Percentiles rank a stretch among this genome's conserved stretches.
These are phyloP conservation scores for Coturnix japonica DNA, from an alignment of 2,113 vertebrate genomes.

Conservation along the genomic window DNA sequence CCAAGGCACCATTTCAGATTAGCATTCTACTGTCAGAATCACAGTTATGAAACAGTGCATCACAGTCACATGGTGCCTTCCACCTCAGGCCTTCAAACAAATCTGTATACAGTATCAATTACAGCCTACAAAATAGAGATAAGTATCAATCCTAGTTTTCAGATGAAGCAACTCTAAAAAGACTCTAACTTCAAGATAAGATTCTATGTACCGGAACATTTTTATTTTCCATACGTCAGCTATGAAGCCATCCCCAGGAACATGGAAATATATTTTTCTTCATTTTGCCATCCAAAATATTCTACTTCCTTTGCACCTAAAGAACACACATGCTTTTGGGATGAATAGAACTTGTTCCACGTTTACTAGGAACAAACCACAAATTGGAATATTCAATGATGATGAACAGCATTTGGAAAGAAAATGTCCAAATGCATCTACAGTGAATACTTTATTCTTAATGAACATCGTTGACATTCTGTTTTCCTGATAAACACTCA, in stretches of 20 bases:
- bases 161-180: background rate
- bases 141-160: background rate
- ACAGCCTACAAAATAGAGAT: background rate
- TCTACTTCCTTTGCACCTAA: background rate
- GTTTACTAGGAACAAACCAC: background rate
- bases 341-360: background rate
- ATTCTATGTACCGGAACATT: background rate
- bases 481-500: background rate
- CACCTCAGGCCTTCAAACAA: slow-evolving; percentile 35
- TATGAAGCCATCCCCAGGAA: background rate
- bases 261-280: background rate
- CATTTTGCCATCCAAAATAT: background rate
- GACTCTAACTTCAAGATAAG: background rate
- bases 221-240: background rate
- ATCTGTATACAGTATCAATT: slow-evolving; percentile 1
- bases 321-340: background rate
- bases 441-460: background rate
- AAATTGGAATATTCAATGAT: background rate
- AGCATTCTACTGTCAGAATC: slow-evolving; percentile 43
- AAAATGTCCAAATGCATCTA: background rate
- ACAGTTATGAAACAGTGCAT: background rate
- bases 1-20: slow-evolving; percentile 38
- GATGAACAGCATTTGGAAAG: background rate
- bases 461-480: background rate
- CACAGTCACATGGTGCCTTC: slow-evolving; percentile 18